These are phyloP conservation scores for Sesia bembeciformis DNA, from an alignment of 2,888 invertebrate genomes.

Conservation along the genomic window DNA sequence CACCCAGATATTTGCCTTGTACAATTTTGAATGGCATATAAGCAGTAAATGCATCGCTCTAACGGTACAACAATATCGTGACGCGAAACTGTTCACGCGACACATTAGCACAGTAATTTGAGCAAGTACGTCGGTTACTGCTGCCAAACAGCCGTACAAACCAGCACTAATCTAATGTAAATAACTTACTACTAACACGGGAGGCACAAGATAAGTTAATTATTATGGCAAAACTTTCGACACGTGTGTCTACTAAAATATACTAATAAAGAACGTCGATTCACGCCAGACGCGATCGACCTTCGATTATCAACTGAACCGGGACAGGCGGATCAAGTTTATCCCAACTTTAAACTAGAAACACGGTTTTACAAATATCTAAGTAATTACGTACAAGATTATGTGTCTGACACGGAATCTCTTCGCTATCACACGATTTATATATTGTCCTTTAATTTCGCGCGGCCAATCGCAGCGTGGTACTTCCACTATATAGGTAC, in stretches of 20 bases:
- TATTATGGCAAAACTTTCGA: background rate
- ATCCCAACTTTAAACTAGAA: background rate
- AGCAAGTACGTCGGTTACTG: background rate
- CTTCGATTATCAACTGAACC: background rate
- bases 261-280: background rate
- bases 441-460: background rate
- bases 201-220: background rate
- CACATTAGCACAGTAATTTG: background rate
- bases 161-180: background rate
- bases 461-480: too few species aligned
- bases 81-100: background rate
- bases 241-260: background rate
- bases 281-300: background rate
- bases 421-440: background rate
- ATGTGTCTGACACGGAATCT: too few species aligned
- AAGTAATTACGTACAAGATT: too few species aligned
- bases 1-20: background rate
- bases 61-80: too few species aligned
- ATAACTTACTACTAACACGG: background rate
- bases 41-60: too few species aligned
- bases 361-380: background rate
- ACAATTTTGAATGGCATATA: too few species aligned
- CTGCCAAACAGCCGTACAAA: background rate
- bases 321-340: background rate
- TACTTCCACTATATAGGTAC: too few species aligned